Percentiles rank a stretch among this genome's conserved stretches.
phyloP scores from a whole-genome alignment of 37 sponge, comb jelly and placozoan genomes.

The Chondrosia reniformis region DNA sequence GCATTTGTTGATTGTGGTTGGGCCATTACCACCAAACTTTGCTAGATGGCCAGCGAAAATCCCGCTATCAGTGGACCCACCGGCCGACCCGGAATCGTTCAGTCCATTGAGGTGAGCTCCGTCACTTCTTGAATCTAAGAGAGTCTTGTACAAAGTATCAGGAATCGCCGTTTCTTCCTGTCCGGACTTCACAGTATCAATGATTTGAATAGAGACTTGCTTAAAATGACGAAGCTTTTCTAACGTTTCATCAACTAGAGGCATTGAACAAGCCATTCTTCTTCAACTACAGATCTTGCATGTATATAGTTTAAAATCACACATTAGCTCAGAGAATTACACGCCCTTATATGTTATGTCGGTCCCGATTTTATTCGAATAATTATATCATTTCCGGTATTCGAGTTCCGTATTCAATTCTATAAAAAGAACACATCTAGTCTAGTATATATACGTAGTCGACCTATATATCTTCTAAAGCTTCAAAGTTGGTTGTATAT shows the following conservation, averaged over 20 bases:
- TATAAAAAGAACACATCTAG: no score
- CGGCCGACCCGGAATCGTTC: not conserved
- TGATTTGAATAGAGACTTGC: slow-evolving; percentile 51
- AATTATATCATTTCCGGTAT: no score
- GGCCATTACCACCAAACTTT: not conserved
- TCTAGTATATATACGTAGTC: no score
- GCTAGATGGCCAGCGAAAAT: not conserved
- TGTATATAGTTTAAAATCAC: no score
- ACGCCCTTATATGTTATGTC: no score
- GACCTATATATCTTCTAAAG: no score
- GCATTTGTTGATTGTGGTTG: slow-evolving; percentile 24
- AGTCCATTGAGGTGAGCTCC: not conserved
- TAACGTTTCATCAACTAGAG: slow-evolving; percentile 9
- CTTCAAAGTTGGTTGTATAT: no score
- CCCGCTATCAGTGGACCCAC: not conserved
- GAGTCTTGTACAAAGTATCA: slow-evolving; percentile 7
- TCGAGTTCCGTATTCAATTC: no score
- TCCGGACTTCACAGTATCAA: slow-evolving; percentile 45
- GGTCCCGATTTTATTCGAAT: no score
- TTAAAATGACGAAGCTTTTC: slow-evolving; percentile 63
- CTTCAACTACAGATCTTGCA: no score
- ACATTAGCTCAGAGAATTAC: no score
- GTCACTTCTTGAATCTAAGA: slow-evolving; percentile 17
- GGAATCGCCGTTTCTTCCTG: slow-evolving; percentile 59
- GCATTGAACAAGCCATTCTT: not conserved